Percentiles rank a stretch among this genome's conserved stretches.
Conservation (phyloP, 23 tunicate genomes). For the Botrylloides violaceus region DNA sequence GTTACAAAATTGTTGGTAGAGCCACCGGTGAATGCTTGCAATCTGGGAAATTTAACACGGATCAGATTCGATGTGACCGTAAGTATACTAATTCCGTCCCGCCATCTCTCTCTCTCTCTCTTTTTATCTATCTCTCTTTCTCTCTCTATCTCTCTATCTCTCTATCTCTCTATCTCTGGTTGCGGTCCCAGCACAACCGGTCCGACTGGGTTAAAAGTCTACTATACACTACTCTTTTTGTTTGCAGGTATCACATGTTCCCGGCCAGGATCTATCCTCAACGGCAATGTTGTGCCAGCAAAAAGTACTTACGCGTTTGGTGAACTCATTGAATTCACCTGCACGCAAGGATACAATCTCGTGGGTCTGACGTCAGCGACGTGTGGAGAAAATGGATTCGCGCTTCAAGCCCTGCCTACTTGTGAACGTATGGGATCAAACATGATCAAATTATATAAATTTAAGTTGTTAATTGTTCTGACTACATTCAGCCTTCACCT, state of each 20-base stretch:
- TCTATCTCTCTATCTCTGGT: too few species aligned
- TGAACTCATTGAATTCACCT: constrained; percentile 4
- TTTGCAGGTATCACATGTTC: constrained; percentile 27
- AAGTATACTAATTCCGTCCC: background rate
- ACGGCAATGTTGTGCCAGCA: constrained; percentile 18
- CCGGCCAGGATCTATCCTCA: constrained; percentile 4
- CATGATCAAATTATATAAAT: background rate
- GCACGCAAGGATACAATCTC: constrained; percentile 14
- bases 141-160: too few species aligned
- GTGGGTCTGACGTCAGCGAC: constrained; percentile 7
- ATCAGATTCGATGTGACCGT: constrained; percentile 6
- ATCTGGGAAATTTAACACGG: constrained; percentile 17
- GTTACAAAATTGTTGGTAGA: constrained; percentile 17
- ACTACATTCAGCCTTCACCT: constrained; percentile 20
- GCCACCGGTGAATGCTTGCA: constrained; percentile 13
- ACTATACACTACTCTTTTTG: too few species aligned
- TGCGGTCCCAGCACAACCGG: too few species aligned
- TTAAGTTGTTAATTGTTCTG: background rate
- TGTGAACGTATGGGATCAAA: constrained; percentile 21
- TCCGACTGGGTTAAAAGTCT: too few species aligned
- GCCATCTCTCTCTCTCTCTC: background rate
- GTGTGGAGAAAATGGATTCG: constrained; percentile 9
- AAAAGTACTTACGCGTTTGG: constrained; percentile 18
- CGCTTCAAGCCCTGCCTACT: constrained; percentile 2
- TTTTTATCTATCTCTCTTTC: too few species aligned